Conservation (phyloP, 92 coral and sea anemone genomes). For the Desmophyllum pertusum region DNA sequence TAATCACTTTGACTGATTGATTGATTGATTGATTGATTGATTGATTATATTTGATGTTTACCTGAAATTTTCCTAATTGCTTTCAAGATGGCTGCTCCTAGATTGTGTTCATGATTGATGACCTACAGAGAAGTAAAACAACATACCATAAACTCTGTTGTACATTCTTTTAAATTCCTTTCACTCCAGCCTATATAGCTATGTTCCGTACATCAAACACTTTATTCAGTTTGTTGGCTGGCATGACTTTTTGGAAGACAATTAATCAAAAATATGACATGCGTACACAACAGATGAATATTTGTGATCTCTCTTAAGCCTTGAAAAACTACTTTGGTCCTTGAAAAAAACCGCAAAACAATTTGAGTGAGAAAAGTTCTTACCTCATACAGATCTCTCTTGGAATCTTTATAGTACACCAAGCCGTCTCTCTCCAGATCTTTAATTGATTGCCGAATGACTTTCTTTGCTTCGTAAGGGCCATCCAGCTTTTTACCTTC, state of each 20-base stretch:
- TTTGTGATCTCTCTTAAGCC: too few species aligned
- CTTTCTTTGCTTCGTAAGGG: conserved; percentile 41
- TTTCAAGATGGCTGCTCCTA: conserved; percentile 66
- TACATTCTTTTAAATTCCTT: too few species aligned
- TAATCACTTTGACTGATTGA: background rate
- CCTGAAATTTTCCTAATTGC: conserved; percentile 38
- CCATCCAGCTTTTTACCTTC: conserved; percentile 32
- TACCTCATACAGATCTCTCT: conserved; percentile 66
- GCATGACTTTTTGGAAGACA: too few species aligned
- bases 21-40: background rate
- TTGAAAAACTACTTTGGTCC: too few species aligned
- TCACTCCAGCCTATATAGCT: too few species aligned
- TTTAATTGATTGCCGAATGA: conserved; percentile 50
- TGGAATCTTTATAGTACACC: conserved; percentile 58
- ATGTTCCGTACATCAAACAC: too few species aligned
- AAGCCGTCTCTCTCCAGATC: conserved; percentile 78
- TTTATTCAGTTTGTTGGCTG: too few species aligned
- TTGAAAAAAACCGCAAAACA: background rate
- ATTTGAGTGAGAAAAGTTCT: background rate
- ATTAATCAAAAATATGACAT: too few species aligned
- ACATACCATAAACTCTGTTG: too few species aligned
- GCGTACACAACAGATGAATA: too few species aligned
- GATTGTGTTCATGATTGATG: conserved; percentile 73
- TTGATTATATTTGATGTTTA: background rate
- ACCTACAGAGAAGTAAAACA: conserved; percentile 47